These are phyloP conservation scores for Lucifuga dentata DNA, from an alignment of 2,113 vertebrate genomes.

Conservation along the genomic window DNA sequence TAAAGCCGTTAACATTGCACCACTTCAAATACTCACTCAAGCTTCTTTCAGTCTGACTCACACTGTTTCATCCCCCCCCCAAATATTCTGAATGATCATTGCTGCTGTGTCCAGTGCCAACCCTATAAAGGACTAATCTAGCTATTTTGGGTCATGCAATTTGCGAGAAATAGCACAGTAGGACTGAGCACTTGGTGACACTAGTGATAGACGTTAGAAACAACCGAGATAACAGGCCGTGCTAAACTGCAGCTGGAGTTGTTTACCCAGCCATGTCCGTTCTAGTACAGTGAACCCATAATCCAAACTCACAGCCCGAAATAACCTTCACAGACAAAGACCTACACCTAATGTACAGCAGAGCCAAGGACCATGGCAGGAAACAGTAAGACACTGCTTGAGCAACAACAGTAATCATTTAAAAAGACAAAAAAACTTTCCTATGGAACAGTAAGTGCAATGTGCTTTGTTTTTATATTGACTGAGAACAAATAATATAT, in stretches of 20 bases:
- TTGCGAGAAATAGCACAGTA: slow-evolving; percentile 47
- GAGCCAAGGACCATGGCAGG: slow-evolving; percentile 82
- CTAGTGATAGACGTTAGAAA: slow-evolving; percentile 58
- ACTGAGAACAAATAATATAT: slow-evolving; percentile 90
- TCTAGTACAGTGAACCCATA: slow-evolving; percentile 53
- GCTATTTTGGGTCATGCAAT: slow-evolving; percentile 52
- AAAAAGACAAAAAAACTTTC: slow-evolving; percentile 87
- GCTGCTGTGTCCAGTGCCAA: slow-evolving; percentile 53
- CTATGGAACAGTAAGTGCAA: slow-evolving; percentile 89
- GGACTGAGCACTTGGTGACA: slow-evolving; percentile 60
- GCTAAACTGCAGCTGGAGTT: slow-evolving; percentile 62
- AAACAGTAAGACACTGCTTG: slow-evolving; percentile 85
- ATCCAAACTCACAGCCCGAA: slow-evolving; percentile 52
- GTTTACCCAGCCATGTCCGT: slow-evolving; percentile 65
- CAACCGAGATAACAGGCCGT: slow-evolving; percentile 54
- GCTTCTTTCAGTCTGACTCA: slow-evolving; percentile 54
- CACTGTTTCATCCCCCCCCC: slow-evolving; percentile 53
- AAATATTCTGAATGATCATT: slow-evolving; percentile 46
- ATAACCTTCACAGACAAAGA: slow-evolving; percentile 63
- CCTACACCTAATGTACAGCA: slow-evolving; percentile 70
- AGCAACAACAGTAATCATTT: slow-evolving; percentile 85
- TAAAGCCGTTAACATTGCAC: slow-evolving; percentile 58
- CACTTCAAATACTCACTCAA: slow-evolving; percentile 46
- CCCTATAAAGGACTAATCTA: slow-evolving; percentile 40
- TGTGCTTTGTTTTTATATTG: slow-evolving; percentile 91